Evolutionary conservation across 2,888 invertebrate species (phyloP), one percentile per base, ranked within the genome.

Genomic region (Leucophenga maculata): DNA sequence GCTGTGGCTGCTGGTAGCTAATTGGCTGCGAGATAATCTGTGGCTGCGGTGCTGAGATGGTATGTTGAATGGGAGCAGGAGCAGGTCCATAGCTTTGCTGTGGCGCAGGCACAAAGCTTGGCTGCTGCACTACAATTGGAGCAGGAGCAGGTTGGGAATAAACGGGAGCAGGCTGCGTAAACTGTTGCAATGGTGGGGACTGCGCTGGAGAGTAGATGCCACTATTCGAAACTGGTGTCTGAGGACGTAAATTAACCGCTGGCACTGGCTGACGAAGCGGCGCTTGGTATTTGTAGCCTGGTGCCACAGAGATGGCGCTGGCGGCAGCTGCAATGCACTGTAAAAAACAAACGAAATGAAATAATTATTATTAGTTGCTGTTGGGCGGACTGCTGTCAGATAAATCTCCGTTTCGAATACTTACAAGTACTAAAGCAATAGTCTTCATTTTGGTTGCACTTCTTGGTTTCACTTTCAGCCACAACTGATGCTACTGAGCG

Each of bases 251-350:
- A 60, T 81, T 82, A 13, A 78, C 81, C 2, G 69, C 57, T 22
- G 75, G 78, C 6, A 79, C 31, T 14, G 62, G 32, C 1, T 76
- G 74, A 6, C 26, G 16, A 20, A 66, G 59, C 2, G n/a, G 44
- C 32, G 68, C 74, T 68, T 77, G 78, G 68, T 86, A 86, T 65
- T 79, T 83, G 72, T 86, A 86, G 67, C 79, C 86, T 65, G 80
- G 76, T n/a, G n/a, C n/a, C 11, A 79, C 77, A 22, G 83, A 85
- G 9, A 78, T 72, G 9, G 75, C 69, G 6, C 65, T 70, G 1
- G 77, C 69, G 20, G 74, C 48, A 18, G 78, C 67, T 13, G 77
- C 77, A 22, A 85, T 65, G 71, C 74, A 80, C 86, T 86, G 69
- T 6, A 68, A 72, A 44, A 48, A 44, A 14, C 1, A n/a, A 39